Evolutionary conservation across 1,140 invertebrate genomes (phyloP), one percentile per base, ranked within the genome.

Genomic region (Venustaconcha ellipsiformis): DNA sequence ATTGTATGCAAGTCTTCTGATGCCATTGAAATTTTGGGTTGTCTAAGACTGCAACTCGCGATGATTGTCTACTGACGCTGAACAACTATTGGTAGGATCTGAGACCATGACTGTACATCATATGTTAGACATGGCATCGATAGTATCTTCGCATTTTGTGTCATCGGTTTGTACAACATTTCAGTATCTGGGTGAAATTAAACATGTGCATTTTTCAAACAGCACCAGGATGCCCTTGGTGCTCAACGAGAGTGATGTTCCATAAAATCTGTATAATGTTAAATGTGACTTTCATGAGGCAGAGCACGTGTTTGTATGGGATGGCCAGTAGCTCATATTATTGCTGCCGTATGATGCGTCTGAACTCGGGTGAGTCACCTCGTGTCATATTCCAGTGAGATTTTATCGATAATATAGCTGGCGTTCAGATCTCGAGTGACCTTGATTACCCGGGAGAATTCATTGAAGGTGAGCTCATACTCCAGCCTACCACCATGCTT

Each of bases 161-260:
- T 78, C 6, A 11, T 75, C 8, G 72, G 73, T 59, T 78, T 76
- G 23, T 78, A 73, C 57, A 78, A 78, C 1, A 64, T 30, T 30
- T 67, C 59, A 14, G 62, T 15, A 11, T 67, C 58, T 15, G 30
- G 18, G 12, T 58, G 55, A 59, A 57, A 30, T 67, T 14, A 8
- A 17, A 1, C 13, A 8, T 17, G 2, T 48, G 11, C 30, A 30
- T 26, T 78, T 55, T 55, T 78, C 59, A 55, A 78, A 78, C 17
- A 77, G 55, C 62, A 77, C 17, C 30, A 77, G 62, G 20, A 77
- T 26, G 17, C 69, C 70, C 70, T 72, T 77, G 63, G 57, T 77
- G 26, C 48, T 57, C 14, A 60, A 6, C 14, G 23, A 37, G 37
- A 69, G 75, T 77, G 11, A 77, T 55, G 70, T 77, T 77, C 59